Conservation (phyloP, 2,797 vertebrate genomes). For the Sebastes ruberrimus region DNA sequence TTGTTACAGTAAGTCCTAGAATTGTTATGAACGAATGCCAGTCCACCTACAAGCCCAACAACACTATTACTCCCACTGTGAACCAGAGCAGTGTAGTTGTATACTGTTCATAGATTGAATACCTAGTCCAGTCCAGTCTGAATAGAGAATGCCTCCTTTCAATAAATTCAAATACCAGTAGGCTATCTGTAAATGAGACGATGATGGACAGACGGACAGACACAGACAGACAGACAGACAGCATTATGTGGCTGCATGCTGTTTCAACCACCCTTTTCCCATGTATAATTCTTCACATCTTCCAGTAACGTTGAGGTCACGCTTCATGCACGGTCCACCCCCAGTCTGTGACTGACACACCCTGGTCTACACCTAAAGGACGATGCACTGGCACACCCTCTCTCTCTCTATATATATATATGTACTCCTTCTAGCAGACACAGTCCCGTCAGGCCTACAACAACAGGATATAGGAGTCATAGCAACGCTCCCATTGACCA, state of each 20-base stretch:
- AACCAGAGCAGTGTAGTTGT: not conserved
- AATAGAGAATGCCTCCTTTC: not conserved
- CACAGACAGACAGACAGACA: not conserved
- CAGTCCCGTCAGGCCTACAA: not conserved
- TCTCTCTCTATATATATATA: no score
- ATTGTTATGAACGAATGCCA: not conserved
- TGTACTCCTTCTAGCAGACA: not conserved
- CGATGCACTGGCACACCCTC: no score
- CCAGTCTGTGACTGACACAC: not conserved
- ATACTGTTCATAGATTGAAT: not conserved
- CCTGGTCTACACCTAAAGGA: not conserved
- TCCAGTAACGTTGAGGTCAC: not conserved
- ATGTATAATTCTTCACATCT: not conserved
- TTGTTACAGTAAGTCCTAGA: not conserved
- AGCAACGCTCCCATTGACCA: no score
- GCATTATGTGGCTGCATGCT: not conserved
- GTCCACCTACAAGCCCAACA: not conserved
- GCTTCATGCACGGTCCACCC: not conserved
- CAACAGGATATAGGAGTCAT: no score
- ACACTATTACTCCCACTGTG: not conserved
- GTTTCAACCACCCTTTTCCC: not conserved
- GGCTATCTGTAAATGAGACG: not conserved
- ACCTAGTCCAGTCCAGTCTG: not conserved
- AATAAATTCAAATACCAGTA: not conserved
- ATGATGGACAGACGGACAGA: not conserved